Evolutionary conservation across 2,113 vertebrate species (phyloP).

Genomic region (Lota lota): DNA sequence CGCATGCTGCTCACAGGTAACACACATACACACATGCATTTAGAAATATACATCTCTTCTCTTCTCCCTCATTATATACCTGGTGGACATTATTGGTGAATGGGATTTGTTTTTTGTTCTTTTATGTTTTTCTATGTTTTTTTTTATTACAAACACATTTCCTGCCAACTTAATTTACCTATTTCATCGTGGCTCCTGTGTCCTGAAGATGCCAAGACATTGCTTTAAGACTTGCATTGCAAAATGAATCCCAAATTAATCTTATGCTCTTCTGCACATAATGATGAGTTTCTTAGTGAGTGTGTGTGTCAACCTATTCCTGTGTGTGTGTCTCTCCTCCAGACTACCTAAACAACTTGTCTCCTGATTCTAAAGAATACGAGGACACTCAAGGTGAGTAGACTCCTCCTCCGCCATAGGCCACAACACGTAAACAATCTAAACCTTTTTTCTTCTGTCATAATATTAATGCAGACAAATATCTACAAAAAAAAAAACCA

Average conservation of each 20-base stretch:
- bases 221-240: no score
- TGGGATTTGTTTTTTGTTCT: not conserved
- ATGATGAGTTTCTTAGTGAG: not conserved
- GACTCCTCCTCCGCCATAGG: no score
- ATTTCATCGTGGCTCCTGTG: no score
- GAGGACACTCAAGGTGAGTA: constrained; percentile 86
- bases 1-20: constrained; percentile 92
- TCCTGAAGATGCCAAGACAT: no score
- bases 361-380: constrained; percentile 88
- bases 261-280: no score
- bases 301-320: constrained; percentile 24
- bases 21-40: constrained; percentile 1
- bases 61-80: not conserved
- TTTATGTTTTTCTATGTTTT: not conserved
- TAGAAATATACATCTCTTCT: not conserved
- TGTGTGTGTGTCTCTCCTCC: constrained; percentile 34
- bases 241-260: no score
- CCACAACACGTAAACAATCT: no score
- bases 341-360: constrained; percentile 98
- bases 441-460: no score
- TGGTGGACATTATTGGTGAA: not conserved
- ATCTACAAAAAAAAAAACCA: no score
- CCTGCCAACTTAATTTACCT: not conserved
- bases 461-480: no score
- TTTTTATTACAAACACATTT: not conserved